Evolutionary conservation across 2,113 vertebrate genomes (phyloP).

Genomic region (Phyllostomus hastatus): DNA sequence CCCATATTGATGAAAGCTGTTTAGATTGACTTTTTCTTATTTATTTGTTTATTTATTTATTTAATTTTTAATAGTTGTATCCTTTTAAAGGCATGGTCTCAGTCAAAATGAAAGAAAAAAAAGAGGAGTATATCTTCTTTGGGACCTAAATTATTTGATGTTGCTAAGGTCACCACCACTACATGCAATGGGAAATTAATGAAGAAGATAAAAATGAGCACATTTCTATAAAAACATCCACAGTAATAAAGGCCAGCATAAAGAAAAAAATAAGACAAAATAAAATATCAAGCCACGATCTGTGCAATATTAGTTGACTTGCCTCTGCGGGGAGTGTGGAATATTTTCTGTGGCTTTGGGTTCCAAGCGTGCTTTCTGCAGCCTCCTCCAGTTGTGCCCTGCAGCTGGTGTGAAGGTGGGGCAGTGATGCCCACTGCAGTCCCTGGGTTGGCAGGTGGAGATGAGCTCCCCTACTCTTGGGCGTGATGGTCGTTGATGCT

Average conservation of each 20-base stretch:
- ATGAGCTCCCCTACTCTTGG: neutral
- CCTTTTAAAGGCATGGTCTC: neutral
- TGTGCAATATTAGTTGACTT: neutral
- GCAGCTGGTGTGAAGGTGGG: too few species aligned
- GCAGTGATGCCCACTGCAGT: neutral
- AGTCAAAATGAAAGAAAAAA: neutral
- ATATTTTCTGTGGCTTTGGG: neutral
- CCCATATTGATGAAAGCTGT: neutral
- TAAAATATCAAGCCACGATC: neutral
- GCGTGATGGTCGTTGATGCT: neutral
- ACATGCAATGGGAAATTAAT: neutral
- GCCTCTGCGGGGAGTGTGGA: neutral
- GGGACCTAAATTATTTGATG: neutral
- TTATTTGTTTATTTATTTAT: neutral
- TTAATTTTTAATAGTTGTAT: neutral
- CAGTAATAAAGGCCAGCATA: neutral
- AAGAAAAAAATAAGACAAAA: neutral
- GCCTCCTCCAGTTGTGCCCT: neutral
- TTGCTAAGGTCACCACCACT: neutral
- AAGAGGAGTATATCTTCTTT: neutral
- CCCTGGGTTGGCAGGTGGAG: neutral
- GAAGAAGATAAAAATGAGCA: neutral
- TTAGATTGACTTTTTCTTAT: neutral
- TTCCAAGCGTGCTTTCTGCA: too few species aligned
- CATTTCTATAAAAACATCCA: neutral